Conservation (phyloP, 2,888 invertebrate genomes). For the Teinopalpus imperialis region DNA sequence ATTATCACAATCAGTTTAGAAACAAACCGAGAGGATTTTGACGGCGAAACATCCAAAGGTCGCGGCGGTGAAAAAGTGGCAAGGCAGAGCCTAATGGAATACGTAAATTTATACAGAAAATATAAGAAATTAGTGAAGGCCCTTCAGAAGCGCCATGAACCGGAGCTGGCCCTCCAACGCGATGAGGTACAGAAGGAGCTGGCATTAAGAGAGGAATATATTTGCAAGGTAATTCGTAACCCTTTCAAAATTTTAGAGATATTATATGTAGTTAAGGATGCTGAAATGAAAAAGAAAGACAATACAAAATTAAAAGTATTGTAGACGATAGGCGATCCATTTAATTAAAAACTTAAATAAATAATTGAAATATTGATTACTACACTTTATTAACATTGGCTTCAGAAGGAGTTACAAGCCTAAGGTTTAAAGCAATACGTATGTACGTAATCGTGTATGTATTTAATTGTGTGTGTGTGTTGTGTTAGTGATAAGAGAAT, state of each 20-base stretch:
- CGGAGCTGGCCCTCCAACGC: constrained; percentile 49
- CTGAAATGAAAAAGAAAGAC: no score
- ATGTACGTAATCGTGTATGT: no score
- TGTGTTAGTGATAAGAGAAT: no score
- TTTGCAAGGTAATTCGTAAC: constrained; percentile 48
- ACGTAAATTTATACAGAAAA: constrained; percentile 58
- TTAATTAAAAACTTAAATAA: no score
- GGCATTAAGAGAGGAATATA: constrained; percentile 52
- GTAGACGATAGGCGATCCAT: no score
- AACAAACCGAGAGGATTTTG: constrained; percentile 53
- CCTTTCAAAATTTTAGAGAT: neutral
- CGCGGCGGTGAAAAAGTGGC: constrained; percentile 49
- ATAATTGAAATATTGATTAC: no score
- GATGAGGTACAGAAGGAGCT: constrained; percentile 53
- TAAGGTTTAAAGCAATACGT: no score
- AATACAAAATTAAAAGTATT: no score
- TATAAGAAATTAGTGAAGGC: constrained; percentile 55
- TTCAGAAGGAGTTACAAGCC: no score
- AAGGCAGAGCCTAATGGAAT: constrained; percentile 60
- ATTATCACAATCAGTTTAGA: constrained; percentile 60
- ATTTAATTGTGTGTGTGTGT: no score
- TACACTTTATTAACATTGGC: no score
- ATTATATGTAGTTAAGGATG: neutral
- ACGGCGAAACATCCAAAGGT: constrained; percentile 59
- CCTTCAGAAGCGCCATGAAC: constrained; percentile 46